These are phyloP conservation scores for Dasysyrphus tricinctus DNA, from an alignment of 2,888 invertebrate genomes.

Conservation along the genomic window DNA sequence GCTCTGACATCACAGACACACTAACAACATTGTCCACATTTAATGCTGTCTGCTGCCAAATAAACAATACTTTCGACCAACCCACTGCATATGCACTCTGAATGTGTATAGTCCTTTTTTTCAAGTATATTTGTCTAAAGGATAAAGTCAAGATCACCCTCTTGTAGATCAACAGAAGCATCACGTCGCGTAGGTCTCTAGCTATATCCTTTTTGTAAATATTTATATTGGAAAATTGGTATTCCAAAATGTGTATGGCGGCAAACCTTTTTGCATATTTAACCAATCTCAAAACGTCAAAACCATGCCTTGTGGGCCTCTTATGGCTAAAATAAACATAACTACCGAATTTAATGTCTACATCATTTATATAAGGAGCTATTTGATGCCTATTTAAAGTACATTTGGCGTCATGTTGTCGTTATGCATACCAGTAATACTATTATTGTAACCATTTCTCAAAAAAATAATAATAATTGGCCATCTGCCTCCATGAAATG, in stretches of 20 bases:
- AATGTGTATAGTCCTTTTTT: slow-evolving; percentile 39
- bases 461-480: slow-evolving; percentile 3
- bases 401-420: slow-evolving; percentile 58
- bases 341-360: slow-evolving; percentile 53
- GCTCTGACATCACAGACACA: not conserved
- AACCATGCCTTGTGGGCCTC: not conserved
- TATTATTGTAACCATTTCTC: slow-evolving; percentile 26
- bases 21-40: slow-evolving; percentile 18
- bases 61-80: slow-evolving; percentile 37
- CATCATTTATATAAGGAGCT: slow-evolving; percentile 22
- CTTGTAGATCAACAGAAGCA: slow-evolving; percentile 47
- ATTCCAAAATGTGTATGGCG: slow-evolving; percentile 30
- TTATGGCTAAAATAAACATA: slow-evolving; percentile 36
- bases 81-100: not conserved
- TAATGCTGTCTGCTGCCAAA: slow-evolving; percentile 30
- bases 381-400: slow-evolving; percentile 45
- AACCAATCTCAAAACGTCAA: slow-evolving; percentile 30
- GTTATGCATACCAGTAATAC: slow-evolving; percentile 3
- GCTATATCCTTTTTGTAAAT: slow-evolving; percentile 63
- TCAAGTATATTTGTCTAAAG: slow-evolving; percentile 51
- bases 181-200: slow-evolving; percentile 20
- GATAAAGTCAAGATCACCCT: slow-evolving; percentile 50
- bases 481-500: slow-evolving; percentile 52
- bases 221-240: slow-evolving; percentile 51
- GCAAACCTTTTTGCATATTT: slow-evolving; percentile 29